A percentile compares a stretch with the other conserved stretches of the same genome.
These are phyloP conservation scores for Orientallactaga sibirica DNA, from an alignment of 2,797 vertebrate genomes.

Conservation along the genomic window DNA sequence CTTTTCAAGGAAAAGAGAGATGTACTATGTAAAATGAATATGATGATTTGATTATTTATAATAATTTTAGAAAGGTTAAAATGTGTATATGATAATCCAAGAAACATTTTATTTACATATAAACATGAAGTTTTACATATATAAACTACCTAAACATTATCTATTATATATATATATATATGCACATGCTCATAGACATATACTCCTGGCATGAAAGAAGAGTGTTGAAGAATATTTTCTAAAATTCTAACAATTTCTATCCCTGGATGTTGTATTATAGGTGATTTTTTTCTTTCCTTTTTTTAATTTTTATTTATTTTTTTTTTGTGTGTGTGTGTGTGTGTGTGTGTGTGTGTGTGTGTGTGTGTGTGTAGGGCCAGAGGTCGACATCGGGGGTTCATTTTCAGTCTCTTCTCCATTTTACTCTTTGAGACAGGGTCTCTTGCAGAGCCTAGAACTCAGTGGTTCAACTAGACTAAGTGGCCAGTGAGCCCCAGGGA, in stretches of 20 bases:
- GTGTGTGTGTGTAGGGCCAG: too few relatives aligned
- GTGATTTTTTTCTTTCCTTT: background rate
- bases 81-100: background rate
- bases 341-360: too few relatives aligned
- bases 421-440: too few relatives aligned
- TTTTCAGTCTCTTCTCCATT: too few relatives aligned
- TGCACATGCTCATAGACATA: background rate
- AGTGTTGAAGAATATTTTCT: background rate
- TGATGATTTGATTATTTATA: background rate
- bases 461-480: too few relatives aligned
- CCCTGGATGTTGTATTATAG: background rate
- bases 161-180: background rate
- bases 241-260: background rate
- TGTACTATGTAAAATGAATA: background rate
- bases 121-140: background rate
- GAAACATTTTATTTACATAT: background rate
- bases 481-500: too few relatives aligned
- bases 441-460: too few relatives aligned
- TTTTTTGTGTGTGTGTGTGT: too few relatives aligned
- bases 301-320: too few relatives aligned
- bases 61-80: constrained; percentile 59
- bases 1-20: constrained; percentile 54
- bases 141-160: background rate
- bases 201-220: background rate
- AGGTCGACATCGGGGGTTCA: too few relatives aligned